These are phyloP conservation scores for Operophtera brumata DNA, from an alignment of 2,888 invertebrate genomes.

Conservation along the genomic window DNA sequence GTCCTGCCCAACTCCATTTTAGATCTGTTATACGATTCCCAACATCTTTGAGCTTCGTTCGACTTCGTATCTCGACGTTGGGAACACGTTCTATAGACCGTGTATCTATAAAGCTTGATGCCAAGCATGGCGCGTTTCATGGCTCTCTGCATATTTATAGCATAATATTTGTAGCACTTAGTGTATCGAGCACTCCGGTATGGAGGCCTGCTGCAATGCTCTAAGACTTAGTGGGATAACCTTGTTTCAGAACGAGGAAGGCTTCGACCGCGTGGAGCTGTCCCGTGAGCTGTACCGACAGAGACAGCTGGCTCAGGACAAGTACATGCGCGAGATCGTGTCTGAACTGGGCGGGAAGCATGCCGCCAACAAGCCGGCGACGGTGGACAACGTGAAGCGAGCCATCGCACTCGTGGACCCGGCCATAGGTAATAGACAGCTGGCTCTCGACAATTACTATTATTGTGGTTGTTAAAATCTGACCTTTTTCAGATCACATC, in stretches of 20 bases:
- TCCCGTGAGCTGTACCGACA: constrained; percentile 70
- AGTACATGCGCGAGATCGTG: constrained; percentile 70
- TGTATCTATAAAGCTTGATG: no score
- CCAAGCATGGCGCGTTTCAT: no score
- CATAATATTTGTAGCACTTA: no score
- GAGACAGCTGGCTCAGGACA: constrained; percentile 68
- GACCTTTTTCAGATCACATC: constrained; percentile 57
- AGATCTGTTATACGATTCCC: no score
- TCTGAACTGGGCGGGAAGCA: constrained; percentile 56
- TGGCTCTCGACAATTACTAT: neutral
- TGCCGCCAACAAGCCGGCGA: constrained; percentile 44
- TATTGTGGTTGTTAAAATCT: no score
- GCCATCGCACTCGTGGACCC: constrained; percentile 73
- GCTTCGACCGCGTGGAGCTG: constrained; percentile 69
- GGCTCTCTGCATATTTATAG: no score
- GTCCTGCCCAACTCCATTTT: no score
- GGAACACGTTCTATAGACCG: no score
- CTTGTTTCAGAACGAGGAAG: constrained; percentile 66
- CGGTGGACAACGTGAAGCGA: constrained; percentile 61
- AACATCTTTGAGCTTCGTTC: no score
- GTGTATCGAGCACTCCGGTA: no score
- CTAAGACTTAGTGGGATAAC: neutral
- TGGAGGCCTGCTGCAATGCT: no score
- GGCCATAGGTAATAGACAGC: constrained; percentile 51
- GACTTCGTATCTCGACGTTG: no score